Evolutionary conservation across 2,888 invertebrate species (phyloP), one percentile per base, ranked within the genome.

Genomic region (Adelphocoris suturalis): DNA sequence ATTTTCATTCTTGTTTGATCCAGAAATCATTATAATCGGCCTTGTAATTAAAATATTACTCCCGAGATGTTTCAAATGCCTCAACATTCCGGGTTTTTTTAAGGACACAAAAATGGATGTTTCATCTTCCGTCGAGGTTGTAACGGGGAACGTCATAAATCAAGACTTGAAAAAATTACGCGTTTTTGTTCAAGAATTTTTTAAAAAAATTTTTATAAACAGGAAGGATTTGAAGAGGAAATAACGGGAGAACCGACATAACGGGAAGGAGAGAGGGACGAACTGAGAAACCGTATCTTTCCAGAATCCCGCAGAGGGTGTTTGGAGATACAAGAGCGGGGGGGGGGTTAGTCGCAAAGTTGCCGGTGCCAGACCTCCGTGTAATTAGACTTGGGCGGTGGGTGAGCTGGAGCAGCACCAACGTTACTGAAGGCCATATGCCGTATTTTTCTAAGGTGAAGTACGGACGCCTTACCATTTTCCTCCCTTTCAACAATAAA

Each of bases 301-400:
- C 27, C 68, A 68, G 23, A 68, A 68, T 23, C 68, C 61, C 68
- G 68, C 68, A 68, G 68, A 68, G 68, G 68, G 68, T 68, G 68
- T 68, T 23, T 23, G 68, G 68, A 68, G 68, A 68, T 68, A 23
- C 23, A 13, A 68, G 9, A 23, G 27, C 23, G 68, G 23, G 23
- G 68, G 7, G 68, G 68, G 68, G 27, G 68, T 5, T 11, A 23
- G 68, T 68, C 68, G 27, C 23, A 68, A 68, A 68, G 68, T 68
- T 68, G 68, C 68, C 23, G 68, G 68, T 68, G 68, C 23, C 68
- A 68, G 68, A 68, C 68, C 19, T 68, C 68, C 68, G 68, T 68
- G 68, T 68, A 68, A 68, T 68, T 68, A 68, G 68, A 68, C 23
- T 19, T 27, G 11, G 68, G 68, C 2, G 23, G 23, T 12, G 68